phyloP scores from a whole-genome alignment of 2,888 invertebrate genomes.

The Chymomyza caudatula region DNA sequence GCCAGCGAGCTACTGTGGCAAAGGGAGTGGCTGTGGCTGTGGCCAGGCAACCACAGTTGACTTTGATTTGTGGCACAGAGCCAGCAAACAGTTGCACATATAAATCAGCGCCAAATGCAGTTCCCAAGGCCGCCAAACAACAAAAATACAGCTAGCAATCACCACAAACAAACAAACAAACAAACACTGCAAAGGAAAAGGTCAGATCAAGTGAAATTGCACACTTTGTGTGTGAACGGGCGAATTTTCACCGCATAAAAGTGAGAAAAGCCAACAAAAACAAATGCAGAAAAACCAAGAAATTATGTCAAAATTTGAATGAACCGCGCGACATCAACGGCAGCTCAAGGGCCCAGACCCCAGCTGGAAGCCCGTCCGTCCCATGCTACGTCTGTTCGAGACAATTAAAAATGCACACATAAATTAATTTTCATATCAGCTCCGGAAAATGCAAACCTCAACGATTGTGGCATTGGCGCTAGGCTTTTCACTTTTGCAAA shows the following conservation, averaged over 20 bases:
- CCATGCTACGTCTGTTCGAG: background rate
- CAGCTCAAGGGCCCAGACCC: background rate
- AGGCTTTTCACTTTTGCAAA: conserved; percentile 63
- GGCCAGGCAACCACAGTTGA: conserved; percentile 23
- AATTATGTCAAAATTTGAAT: conserved; percentile 73
- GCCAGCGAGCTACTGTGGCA: conserved; percentile 27
- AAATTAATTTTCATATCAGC: conserved; percentile 62
- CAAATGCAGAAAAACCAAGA: conserved; percentile 22
- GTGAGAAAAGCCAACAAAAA: conserved; percentile 57
- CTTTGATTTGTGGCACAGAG: conserved; percentile 63
- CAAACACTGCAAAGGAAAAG: conserved; percentile 29
- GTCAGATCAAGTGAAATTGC: conserved; percentile 68
- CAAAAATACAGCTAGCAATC: too few relatives aligned
- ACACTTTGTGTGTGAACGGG: background rate
- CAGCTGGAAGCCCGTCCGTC: background rate
- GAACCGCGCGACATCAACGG: conserved; percentile 45
- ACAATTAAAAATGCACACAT: conserved; percentile 54
- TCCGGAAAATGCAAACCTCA: conserved; percentile 42
- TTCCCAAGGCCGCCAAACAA: conserved; percentile 58
- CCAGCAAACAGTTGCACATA: conserved; percentile 31
- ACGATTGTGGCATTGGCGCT: too few relatives aligned
- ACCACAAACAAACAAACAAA: conserved; percentile 24
- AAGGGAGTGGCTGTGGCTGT: conserved; percentile 4
- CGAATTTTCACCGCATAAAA: conserved; percentile 37
- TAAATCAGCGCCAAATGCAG: conserved; percentile 57